Base-by-base conservation (phyloP, 2,888 invertebrate species). In the Drosophila lacicola region DNA sequence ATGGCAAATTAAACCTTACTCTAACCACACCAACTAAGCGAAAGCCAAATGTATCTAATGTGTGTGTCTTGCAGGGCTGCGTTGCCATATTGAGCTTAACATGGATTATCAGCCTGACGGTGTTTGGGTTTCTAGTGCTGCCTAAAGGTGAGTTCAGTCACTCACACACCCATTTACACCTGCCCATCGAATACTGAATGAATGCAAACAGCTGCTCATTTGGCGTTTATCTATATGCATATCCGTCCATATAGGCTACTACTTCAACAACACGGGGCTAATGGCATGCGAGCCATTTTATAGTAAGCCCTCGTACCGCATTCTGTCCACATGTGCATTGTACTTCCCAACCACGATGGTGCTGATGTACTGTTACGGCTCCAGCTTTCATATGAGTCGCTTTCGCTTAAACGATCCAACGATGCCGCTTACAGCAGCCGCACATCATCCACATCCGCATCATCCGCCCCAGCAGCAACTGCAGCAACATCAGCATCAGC, bases 271-370 rank as follows among this genome's bases (percentile, higher is more conserved):
- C 46, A 96, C 96, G 13, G 97, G 97, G 25, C 94, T 97, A 86
- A 95, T 96, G 93, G 97, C 96, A 56, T 97, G 97, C 92, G 97
- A 97, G 90, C 97, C 97, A 34, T 97, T 97, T 91, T 97, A 96
- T 91, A 95, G 96, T 84, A 95, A 96, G 90, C 92, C 94, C 42
- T 94, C 94, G 90, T 94, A 93, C 91, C 95, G 97, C 89, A 97
- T 97, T 86, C 93, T 97, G 78, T 95, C 97, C 67, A 97, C 97
- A 84, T 97, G 97, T 92, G 95, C 96, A 71, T 96, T 97, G 93
- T 97, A 97, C 92, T 97, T 97, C 88, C 97, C 97, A 21, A 97
- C 97, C 29, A 97, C 97, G 34, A 97, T 97, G 97, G 96, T 97
- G 69, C 93, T 97, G 87, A 97, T 97, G 97, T 97, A 97, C 92